A percentile compares a stretch with the other conserved stretches of the same genome.
Evolutionary conservation across 92 coral and sea anemone genomes (phyloP).

Genomic region (Porites rus): DNA sequence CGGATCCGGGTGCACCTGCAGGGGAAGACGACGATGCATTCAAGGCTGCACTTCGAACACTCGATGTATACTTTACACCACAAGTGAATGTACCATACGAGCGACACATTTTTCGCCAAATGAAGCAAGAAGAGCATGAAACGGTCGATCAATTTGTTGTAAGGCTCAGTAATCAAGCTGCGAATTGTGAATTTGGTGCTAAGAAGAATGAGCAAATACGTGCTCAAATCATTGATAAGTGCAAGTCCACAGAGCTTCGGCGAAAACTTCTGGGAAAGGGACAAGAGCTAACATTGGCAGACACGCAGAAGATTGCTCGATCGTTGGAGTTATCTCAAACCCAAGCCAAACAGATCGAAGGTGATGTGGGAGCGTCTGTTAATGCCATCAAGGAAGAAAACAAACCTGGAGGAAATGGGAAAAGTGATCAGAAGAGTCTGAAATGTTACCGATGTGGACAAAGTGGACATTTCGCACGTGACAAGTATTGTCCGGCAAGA

Average conservation of each 20-base stretch:
- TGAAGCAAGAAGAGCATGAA: too few species aligned
- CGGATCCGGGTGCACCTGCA: slow-evolving; percentile 28
- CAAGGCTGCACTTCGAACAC: slow-evolving; percentile 28
- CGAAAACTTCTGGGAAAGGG: slow-evolving; percentile 47
- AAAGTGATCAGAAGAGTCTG: too few species aligned
- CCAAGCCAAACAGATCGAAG: slow-evolving; percentile 52
- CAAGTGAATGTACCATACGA: slow-evolving; percentile 35
- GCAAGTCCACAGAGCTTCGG: slow-evolving; percentile 56
- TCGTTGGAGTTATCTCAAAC: slow-evolving; percentile 65
- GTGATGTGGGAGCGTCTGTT: not conserved
- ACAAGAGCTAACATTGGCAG: slow-evolving; percentile 42
- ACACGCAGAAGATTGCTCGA: slow-evolving; percentile 53
- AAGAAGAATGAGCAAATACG: slow-evolving; percentile 24
- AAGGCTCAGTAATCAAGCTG: slow-evolving; percentile 28
- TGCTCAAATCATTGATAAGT: slow-evolving; percentile 52
- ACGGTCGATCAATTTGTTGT: slow-evolving; percentile 32
- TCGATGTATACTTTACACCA: slow-evolving; percentile 21
- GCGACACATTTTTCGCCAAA: too few species aligned
- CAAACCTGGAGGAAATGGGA: too few species aligned
- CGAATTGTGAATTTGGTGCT: slow-evolving; percentile 9
- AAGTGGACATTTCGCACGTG: too few species aligned
- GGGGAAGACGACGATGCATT: slow-evolving; percentile 7
- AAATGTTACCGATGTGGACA: too few species aligned
- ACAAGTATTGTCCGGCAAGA: not conserved
- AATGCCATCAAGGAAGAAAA: not conserved